Conservation (phyloP, 2,888 invertebrate species). For the Mesoligia furuncula region DNA sequence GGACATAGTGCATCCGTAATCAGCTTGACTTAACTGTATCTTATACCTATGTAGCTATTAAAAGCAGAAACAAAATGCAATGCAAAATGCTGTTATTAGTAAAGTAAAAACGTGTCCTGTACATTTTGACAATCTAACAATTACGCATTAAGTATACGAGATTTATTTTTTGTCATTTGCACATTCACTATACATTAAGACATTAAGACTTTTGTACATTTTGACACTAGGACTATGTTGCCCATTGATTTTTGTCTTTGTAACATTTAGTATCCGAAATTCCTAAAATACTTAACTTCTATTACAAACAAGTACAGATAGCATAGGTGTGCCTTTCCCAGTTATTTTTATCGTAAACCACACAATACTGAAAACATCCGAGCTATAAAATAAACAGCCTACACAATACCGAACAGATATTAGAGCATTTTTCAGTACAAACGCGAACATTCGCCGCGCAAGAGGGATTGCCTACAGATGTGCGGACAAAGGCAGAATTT, state of each 20-base stretch:
- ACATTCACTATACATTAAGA: too few species aligned
- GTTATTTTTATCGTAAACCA: not conserved
- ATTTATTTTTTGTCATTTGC: too few species aligned
- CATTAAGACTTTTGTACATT: too few species aligned
- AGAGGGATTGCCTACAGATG: constrained; percentile 39
- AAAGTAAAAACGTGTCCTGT: not conserved
- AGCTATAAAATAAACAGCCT: constrained; percentile 21
- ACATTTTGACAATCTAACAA: too few species aligned
- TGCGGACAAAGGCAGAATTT: constrained; percentile 54
- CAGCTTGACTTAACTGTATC: not conserved
- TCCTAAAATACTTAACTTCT: not conserved
- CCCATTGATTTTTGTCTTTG: too few species aligned
- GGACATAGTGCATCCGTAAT: constrained; percentile 26
- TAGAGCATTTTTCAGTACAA: constrained; percentile 51
- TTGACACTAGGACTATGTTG: too few species aligned
- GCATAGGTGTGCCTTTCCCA: not conserved
- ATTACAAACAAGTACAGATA: not conserved
- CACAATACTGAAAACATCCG: not conserved
- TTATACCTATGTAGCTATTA: not conserved
- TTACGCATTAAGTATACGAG: too few species aligned
- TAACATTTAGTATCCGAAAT: too few species aligned
- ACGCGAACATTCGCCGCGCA: constrained; percentile 25
- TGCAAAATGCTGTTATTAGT: not conserved
- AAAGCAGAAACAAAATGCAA: not conserved
- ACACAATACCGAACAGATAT: constrained; percentile 22